Conservation (phyloP, 2,888 invertebrate species). For the Cataglyphis livida region DNA sequence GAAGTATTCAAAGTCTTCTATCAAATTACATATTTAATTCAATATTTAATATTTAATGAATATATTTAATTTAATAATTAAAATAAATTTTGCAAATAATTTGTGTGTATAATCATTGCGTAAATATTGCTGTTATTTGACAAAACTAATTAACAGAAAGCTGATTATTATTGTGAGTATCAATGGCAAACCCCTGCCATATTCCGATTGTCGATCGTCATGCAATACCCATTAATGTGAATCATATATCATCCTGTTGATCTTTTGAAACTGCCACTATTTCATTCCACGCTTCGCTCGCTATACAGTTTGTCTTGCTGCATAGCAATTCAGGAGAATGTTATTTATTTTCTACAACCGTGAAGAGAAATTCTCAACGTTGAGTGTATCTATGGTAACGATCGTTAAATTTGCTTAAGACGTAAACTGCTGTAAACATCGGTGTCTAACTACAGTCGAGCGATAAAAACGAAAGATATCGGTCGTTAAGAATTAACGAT, state of each 20-base stretch:
- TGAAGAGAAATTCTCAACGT: slow-evolving; percentile 62
- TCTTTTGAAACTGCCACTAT: slow-evolving; percentile 50
- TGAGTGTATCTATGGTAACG: slow-evolving; percentile 69
- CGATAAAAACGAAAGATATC: slow-evolving; percentile 70
- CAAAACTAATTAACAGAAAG: slow-evolving; percentile 19
- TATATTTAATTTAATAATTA: slow-evolving; percentile 16
- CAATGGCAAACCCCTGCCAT: neutral
- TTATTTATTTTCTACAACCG: slow-evolving; percentile 67
- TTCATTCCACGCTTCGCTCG: slow-evolving; percentile 35
- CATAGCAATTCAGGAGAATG: slow-evolving; percentile 57
- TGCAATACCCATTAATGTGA: slow-evolving; percentile 43
- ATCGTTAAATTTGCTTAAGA: slow-evolving; percentile 72
- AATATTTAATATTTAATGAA: slow-evolving; percentile 2
- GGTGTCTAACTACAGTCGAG: slow-evolving; percentile 30
- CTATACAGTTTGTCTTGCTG: slow-evolving; percentile 50
- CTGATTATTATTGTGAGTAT: slow-evolving; percentile 13
- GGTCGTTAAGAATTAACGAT: slow-evolving; percentile 72
- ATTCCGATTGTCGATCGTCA: slow-evolving; percentile 8
- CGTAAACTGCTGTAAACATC: slow-evolving; percentile 64
- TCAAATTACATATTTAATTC: neutral
- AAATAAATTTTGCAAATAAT: slow-evolving; percentile 23
- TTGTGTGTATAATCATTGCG: neutral
- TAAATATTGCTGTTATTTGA: slow-evolving; percentile 22
- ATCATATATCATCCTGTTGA: slow-evolving; percentile 55
- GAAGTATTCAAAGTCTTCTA: neutral